Conservation (phyloP, 1,140 invertebrate species). For the Tetramorium parvispinum region DNA sequence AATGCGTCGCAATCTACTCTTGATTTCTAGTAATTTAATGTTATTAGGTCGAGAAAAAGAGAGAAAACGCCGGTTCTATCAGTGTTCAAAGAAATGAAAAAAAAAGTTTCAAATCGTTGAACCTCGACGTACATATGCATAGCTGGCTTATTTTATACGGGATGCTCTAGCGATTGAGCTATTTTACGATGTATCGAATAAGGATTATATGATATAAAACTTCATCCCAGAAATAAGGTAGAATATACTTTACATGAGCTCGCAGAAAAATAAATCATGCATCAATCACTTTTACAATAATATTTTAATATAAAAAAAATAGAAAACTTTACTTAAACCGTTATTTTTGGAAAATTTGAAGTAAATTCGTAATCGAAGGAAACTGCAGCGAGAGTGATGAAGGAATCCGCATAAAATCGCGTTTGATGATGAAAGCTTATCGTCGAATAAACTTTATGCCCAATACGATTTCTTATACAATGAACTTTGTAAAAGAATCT, state of each 20-base stretch:
- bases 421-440: constrained; percentile 19
- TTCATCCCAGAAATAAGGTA: neutral
- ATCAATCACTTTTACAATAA: neutral
- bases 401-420: neutral
- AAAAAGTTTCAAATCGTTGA: neutral
- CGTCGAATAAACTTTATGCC: constrained; percentile 11
- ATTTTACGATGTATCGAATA: constrained; percentile 26
- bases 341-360: neutral
- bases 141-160: neutral
- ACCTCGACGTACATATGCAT: neutral
- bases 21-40: constrained; percentile 59
- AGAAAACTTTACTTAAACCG: neutral
- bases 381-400: neutral
- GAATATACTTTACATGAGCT: neutral
- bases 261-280: neutral
- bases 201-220: constrained; percentile 14
- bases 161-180: constrained; percentile 1
- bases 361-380: neutral
- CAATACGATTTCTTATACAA: constrained; percentile 18
- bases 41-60: constrained; percentile 39
- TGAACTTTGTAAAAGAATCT: constrained; percentile 39
- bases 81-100: constrained; percentile 11
- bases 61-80: neutral
- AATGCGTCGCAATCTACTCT: constrained; percentile 57
- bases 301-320: neutral